A percentile compares a stretch with the other conserved stretches of the same genome.
Conservation (phyloP, 2,888 invertebrate genomes). For the Phengaris arion region DNA sequence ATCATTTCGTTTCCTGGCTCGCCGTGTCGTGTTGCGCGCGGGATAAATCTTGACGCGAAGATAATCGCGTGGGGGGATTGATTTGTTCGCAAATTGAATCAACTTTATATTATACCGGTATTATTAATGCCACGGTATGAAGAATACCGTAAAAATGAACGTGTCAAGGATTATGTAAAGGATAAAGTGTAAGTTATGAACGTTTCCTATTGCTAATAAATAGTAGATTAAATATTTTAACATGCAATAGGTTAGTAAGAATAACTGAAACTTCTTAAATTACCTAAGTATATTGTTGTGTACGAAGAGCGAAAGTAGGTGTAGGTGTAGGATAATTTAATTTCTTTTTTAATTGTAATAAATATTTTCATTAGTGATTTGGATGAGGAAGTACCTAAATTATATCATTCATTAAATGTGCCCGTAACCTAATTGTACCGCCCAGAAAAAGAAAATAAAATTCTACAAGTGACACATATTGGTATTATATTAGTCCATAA, state of each 20-base stretch:
- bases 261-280: too few relatives aligned
- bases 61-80: conserved; percentile 76
- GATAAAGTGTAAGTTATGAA: too few relatives aligned
- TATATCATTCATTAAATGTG: background rate
- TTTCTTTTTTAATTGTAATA: too few relatives aligned
- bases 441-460: background rate
- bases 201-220: background rate
- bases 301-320: too few relatives aligned
- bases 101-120: conserved; percentile 50
- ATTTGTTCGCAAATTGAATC: conserved; percentile 77
- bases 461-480: background rate
- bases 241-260: too few relatives aligned
- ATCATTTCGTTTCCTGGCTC: background rate
- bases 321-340: too few relatives aligned
- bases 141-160: background rate
- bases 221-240: too few relatives aligned
- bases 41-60: conserved; percentile 72
- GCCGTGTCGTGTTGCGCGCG: conserved; percentile 42
- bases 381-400: background rate
- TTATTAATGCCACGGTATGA: conserved; percentile 5
- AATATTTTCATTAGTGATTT: too few relatives aligned
- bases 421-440: background rate
- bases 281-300: too few relatives aligned
- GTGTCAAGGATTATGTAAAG: background rate
- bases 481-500: conserved; percentile 10